Evolutionary conservation across 2,888 invertebrate genomes (phyloP).

Genomic region (Leptopilina myrica): DNA sequence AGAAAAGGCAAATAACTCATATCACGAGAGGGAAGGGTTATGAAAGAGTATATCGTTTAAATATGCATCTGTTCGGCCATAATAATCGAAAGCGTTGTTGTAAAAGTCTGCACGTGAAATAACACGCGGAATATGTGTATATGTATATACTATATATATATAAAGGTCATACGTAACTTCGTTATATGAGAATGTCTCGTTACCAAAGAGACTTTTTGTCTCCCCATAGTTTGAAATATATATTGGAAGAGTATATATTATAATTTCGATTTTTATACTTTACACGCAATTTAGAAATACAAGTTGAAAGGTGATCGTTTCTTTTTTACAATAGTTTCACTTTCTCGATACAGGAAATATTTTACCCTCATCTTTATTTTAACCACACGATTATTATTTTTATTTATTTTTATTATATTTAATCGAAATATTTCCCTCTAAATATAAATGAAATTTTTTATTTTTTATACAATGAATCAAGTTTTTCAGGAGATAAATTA

Average conservation of each 20-base stretch:
- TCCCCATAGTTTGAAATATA: background rate
- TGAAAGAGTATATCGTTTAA: constrained; percentile 32
- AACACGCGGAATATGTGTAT: background rate
- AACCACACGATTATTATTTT: no score
- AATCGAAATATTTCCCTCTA: background rate
- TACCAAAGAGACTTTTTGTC: background rate
- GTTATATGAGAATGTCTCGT: constrained; percentile 1
- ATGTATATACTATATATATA: background rate
- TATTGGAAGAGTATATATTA: no score
- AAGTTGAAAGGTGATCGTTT: no score
- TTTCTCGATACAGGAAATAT: no score
- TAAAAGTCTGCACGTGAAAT: constrained; percentile 29
- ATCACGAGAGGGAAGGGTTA: constrained; percentile 7
- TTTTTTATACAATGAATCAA: background rate
- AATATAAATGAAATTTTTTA: background rate
- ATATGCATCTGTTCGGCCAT: constrained; percentile 26
- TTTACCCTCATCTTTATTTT: no score
- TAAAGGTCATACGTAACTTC: constrained; percentile 30
- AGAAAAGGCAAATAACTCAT: constrained; percentile 24
- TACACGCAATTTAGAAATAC: no score
- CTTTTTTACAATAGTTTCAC: no score
- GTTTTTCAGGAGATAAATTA: background rate
- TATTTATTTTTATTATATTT: no score
- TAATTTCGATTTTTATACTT: no score
- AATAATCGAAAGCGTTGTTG: constrained; percentile 32